Percentiles rank a stretch among this genome's conserved stretches.
phyloP scores from a whole-genome alignment of 2,797 vertebrate species.

The Smutsia gigantea region DNA sequence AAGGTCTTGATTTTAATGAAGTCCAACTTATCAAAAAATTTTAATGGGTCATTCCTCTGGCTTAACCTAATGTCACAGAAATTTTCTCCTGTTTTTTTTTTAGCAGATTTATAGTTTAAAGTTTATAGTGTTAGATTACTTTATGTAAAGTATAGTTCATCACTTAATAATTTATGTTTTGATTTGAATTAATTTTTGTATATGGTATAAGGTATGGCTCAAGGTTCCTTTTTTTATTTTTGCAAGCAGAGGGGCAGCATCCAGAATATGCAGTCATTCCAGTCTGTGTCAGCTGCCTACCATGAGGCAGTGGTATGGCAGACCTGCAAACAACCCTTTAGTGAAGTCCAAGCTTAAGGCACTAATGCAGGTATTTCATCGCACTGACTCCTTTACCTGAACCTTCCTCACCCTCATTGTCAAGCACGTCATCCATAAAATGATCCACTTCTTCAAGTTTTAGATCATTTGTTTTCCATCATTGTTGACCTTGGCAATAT shows the following conservation, averaged over 20 bases:
- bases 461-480: slow-evolving; percentile 88
- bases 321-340: slow-evolving; percentile 58
- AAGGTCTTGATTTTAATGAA: neutral
- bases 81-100: neutral
- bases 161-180: neutral
- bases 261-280: neutral
- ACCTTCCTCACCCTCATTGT: slow-evolving; percentile 91
- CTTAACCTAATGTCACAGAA: neutral
- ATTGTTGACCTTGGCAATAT: slow-evolving; percentile 87
- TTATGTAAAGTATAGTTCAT: neutral
- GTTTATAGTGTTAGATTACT: neutral
- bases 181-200: neutral
- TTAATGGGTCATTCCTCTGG: neutral
- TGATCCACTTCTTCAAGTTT: slow-evolving; percentile 94
- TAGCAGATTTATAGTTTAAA: neutral
- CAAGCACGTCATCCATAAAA: slow-evolving; percentile 91
- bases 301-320: neutral
- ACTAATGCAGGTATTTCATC: slow-evolving; percentile 90
- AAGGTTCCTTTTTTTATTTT: neutral
- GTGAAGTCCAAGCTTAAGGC: slow-evolving; percentile 95
- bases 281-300: neutral
- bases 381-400: slow-evolving; percentile 87
- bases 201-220: neutral
- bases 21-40: neutral
- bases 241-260: neutral